These are phyloP conservation scores for Nasonia oneida DNA, from an alignment of 2,888 invertebrate genomes.

Conservation along the genomic window DNA sequence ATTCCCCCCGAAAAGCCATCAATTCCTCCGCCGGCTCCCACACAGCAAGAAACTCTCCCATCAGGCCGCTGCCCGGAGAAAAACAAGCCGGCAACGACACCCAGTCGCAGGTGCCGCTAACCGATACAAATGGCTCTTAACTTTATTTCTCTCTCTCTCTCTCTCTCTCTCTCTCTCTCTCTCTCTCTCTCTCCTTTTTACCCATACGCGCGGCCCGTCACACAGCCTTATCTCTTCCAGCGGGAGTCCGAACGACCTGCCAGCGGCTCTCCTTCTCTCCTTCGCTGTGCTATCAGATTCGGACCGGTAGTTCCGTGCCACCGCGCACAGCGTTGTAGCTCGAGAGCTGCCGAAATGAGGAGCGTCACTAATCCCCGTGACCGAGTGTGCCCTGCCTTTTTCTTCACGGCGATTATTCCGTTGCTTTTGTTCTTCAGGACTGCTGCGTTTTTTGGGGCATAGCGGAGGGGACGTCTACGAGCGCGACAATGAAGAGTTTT, in stretches of 20 bases:
- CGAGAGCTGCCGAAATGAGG: neutral
- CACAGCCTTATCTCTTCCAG: neutral
- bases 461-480: neutral
- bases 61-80: no score
- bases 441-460: no score
- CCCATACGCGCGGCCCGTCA: constrained; percentile 9
- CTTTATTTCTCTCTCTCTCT: constrained; percentile 49
- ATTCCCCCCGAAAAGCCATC: neutral
- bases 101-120: constrained; percentile 67
- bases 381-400: neutral
- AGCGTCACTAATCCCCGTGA: constrained; percentile 51
- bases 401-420: neutral
- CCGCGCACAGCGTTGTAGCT: neutral
- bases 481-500: neutral
- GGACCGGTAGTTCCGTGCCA: constrained; percentile 27
- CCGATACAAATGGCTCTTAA: constrained; percentile 67
- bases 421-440: neutral
- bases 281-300: constrained; percentile 37
- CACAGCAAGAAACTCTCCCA: neutral
- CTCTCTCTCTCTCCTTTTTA: constrained; percentile 33
- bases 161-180: constrained; percentile 11
- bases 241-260: constrained; percentile 43
- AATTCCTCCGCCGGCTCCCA: neutral
- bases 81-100: neutral
- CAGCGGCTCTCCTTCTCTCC: constrained; percentile 25